Base-by-base conservation (phyloP, 2,113 vertebrate species). In the Epinephelus moara region DNA sequence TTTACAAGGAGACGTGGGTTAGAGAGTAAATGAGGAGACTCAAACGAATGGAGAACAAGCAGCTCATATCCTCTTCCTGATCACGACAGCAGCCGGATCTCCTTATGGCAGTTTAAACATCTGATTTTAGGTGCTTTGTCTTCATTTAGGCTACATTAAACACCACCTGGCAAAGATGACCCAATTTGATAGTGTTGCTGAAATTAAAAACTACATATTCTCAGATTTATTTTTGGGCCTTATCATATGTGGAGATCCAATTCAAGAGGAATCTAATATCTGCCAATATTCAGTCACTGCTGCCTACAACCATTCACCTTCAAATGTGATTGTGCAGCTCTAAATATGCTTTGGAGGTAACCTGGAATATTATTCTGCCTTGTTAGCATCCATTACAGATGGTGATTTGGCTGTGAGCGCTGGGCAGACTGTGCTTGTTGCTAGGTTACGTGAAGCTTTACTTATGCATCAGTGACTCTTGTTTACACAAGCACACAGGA, bases 11-110 rank as follows among this genome's bases (percentile, higher is more conserved):
- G 30, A 61, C 4, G 12, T 59, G 47, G 57, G 69, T 45, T n/a
- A 10, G 30, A 69, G 14, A 52, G 42, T n/a, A 53, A 82, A 73
- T 68, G n/a, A 75, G 67, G 57, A 84, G 30, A 74, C 68, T 50
- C 27, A 72, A 70, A 78, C 42, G 33, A 80, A 84, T 62, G 63
- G 61, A 55, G 30, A 60, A 30, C 5, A 6, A 82, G 67, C 67
- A 55, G 79, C 86, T 91, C 88, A 70, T 75, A 68, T 76, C 79
- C 62, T 88, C 87, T 59, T 15, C 81, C 49, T 42, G 25, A 21
- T 55, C 60, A 14, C 18, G 40, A 42, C 17, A n/a, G 67, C 27
- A 45, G 25, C 3, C 6, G 0, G 14, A 60, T 40, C 21, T n/a
- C 17, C 4, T 12, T 10, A 2, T 6, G 19, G 66, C 61, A 63